A percentile compares a stretch with the other conserved stretches of the same genome.
Conservation (phyloP, 1,140 invertebrate genomes). For the Hirudo medicinalis region DNA sequence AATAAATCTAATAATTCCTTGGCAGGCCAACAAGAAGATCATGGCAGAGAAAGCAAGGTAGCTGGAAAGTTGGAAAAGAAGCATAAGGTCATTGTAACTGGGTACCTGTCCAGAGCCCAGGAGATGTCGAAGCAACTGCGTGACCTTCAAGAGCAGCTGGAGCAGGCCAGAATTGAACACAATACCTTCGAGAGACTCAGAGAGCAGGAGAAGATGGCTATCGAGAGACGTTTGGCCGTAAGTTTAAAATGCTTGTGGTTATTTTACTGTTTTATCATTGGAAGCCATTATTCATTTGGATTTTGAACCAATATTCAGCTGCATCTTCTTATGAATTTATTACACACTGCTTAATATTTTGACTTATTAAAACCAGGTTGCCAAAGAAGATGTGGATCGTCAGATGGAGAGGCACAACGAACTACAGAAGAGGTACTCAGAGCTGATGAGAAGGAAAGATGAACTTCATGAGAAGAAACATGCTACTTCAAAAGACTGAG, state of each 20-base stretch:
- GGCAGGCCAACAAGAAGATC: conserved; percentile 66
- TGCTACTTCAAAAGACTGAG: too few relatives aligned
- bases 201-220: conserved; percentile 74
- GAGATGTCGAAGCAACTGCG: conserved; percentile 76
- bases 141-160: conserved; percentile 74
- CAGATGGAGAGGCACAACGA: conserved; percentile 78
- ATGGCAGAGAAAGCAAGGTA: conserved; percentile 91
- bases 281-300: too few relatives aligned
- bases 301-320: too few relatives aligned
- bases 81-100: conserved; percentile 78
- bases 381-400: conserved; percentile 70
- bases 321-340: too few relatives aligned
- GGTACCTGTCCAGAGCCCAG: conserved; percentile 69
- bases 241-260: conserved; percentile 14
- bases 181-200: conserved; percentile 82
- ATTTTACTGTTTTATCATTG: too few relatives aligned
- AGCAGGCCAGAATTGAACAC: conserved; percentile 71
- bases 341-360: too few relatives aligned
- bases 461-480: not conserved
- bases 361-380: conserved; percentile 12
- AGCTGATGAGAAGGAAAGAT: conserved; percentile 43
- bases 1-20: conserved; percentile 13
- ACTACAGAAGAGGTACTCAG: conserved; percentile 65
- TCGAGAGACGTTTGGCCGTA: conserved; percentile 73
- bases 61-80: conserved; percentile 97